Evolutionary conservation across 2,797 vertebrate species (phyloP).

Genomic region (Moxostoma hubbsi): DNA sequence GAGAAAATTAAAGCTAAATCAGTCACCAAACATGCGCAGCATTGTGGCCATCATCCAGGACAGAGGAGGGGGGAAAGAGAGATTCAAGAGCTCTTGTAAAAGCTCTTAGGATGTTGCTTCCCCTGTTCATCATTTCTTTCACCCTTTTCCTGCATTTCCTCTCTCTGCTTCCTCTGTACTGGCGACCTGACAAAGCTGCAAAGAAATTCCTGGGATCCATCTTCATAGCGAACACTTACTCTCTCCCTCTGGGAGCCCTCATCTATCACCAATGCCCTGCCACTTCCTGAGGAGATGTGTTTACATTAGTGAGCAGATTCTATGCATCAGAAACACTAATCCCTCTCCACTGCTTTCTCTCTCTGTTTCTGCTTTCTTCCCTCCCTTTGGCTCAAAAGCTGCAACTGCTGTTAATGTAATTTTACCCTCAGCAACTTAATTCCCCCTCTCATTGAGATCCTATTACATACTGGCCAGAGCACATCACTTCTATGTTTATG

Average conservation of each 20-base stretch:
- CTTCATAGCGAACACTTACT: slow-evolving; percentile 40
- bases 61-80: background rate
- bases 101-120: slow-evolving; percentile 1
- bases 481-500: slow-evolving; percentile 62
- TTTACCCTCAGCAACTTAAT: slow-evolving; percentile 61
- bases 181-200: slow-evolving; percentile 53
- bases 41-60: background rate
- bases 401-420: slow-evolving; percentile 61
- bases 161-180: slow-evolving; percentile 44
- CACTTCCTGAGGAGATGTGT: slow-evolving; percentile 71
- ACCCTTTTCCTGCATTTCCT: slow-evolving; percentile 38
- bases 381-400: slow-evolving; percentile 41
- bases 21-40: background rate
- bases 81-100: background rate
- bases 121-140: slow-evolving; percentile 8
- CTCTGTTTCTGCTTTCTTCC: slow-evolving; percentile 1
- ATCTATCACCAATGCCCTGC: slow-evolving; percentile 68
- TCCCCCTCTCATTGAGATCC: slow-evolving; percentile 58
- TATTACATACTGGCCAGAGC: slow-evolving; percentile 53
- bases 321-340: slow-evolving; percentile 60
- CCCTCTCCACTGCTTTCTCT: slow-evolving; percentile 24
- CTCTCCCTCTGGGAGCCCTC: slow-evolving; percentile 67
- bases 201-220: slow-evolving; percentile 60
- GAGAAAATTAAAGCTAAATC: slow-evolving; percentile 21
- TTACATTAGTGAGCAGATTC: slow-evolving; percentile 70